Evolutionary conservation across 2,888 invertebrate genomes (phyloP), one percentile per base, ranked within the genome.

Genomic region (Arrhopalites spinosus): DNA sequence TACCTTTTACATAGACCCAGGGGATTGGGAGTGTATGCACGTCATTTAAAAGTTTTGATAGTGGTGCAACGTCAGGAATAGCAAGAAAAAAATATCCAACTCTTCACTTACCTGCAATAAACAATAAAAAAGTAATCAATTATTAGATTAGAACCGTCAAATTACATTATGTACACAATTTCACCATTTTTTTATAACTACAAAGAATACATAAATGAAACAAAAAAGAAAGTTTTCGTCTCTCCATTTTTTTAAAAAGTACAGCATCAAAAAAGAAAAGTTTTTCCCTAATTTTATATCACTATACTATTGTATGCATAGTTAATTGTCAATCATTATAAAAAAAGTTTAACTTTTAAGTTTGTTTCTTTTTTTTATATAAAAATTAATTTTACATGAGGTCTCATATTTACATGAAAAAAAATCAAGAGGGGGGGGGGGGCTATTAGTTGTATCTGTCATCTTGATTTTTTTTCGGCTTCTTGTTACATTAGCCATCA

Each of bases 51-150:
- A 63, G 13, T 15, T n/a, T 17, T 45, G 25, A 27, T 36, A 56
- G 36, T 74, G 69, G 20, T 74, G 64, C 69, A 29, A 76, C 36
- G 61, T 59, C 64, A 76, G 36, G 36, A 36, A 36, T 3, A 11
- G 36, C 5, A 36, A 68, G 68, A 72, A 75, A 75, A 59, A 7
- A 25, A 25, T 25, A 27, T 74, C 69, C 70, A 70, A 43, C 27
- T 61, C 45, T 59, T 59, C 67, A 71, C 75, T 76, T 76, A 76
- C 76, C 76, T 76, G 68, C 63, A 76, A 73, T 61, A 71, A 70
- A 70, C 56, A 76, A 72, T 50, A 76, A 59, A 61, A 75, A 72
- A 72, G 66, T 23, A 59, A 45, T 27, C 30, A 59, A 17, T 66
- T 71, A 75, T 75, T 75, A 75, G 75, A 75, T 72, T 72, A 74